Conservation (phyloP, 2,113 vertebrate species). For the Odobenus rosmarus region DNA sequence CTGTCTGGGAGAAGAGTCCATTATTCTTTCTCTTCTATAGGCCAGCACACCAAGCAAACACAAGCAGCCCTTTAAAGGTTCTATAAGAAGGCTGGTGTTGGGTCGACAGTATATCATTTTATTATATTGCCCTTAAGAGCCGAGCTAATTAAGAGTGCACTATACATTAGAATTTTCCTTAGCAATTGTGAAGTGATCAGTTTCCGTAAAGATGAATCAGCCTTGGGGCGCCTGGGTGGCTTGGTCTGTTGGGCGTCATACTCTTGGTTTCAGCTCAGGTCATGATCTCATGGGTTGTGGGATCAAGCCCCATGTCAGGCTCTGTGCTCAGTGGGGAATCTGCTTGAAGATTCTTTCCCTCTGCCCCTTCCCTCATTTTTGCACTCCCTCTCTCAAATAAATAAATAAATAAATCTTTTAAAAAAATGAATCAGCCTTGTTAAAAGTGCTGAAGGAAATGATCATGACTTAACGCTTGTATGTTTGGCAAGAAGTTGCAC, state of each 20-base stretch:
- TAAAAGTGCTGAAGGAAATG: not conserved
- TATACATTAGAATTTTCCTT: not conserved
- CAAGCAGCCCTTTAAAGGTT: not conserved
- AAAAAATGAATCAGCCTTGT: not conserved
- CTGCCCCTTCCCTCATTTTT: not conserved
- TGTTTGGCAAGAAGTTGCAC: not conserved
- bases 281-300: not conserved
- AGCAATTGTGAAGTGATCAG: not conserved
- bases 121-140: not conserved
- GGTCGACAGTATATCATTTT: not conserved
- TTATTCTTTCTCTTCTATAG: not conserved
- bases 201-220: constrained; percentile 45
- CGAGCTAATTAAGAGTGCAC: not conserved
- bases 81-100: not conserved
- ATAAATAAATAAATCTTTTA: not conserved
- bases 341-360: not conserved
- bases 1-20: not conserved
- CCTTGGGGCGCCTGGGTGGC: not conserved
- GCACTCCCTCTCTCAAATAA: not conserved
- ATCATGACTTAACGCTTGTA: constrained; percentile 2
- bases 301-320: not conserved
- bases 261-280: not conserved
- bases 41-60: not conserved
- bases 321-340: not conserved
- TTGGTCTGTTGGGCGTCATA: too few relatives aligned